Percentiles rank a stretch among this genome's conserved stretches.
These are phyloP conservation scores for Oryzias dopingdopingensis DNA, from an alignment of 2,797 vertebrate genomes.

Conservation along the genomic window DNA sequence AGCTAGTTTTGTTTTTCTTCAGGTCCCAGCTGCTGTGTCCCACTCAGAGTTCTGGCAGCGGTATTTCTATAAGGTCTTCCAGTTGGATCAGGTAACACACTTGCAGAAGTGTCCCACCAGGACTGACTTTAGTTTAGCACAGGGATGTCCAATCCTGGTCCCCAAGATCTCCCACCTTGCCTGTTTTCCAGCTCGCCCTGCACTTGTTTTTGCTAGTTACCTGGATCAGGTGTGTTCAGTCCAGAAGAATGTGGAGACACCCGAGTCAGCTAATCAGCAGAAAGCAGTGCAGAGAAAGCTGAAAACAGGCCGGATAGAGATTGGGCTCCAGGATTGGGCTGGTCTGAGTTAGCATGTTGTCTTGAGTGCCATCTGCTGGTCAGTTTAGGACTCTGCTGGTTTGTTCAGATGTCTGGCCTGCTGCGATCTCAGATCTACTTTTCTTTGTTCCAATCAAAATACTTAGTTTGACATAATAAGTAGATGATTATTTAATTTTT, in stretches of 20 bases:
- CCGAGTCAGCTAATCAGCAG: too few relatives aligned
- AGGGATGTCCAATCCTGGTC: too few relatives aligned
- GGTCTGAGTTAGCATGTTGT: neutral
- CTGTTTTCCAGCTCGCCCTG: too few relatives aligned
- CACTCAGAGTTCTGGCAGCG: conserved; percentile 97
- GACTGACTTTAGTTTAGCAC: too few relatives aligned
- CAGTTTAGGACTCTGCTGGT: neutral
- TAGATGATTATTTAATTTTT: too few relatives aligned
- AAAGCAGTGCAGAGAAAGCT: too few relatives aligned
- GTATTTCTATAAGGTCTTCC: conserved; percentile 96
- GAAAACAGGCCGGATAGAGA: too few relatives aligned
- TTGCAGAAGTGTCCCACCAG: neutral
- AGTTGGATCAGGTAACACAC: conserved; percentile 87
- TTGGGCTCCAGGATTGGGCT: too few relatives aligned
- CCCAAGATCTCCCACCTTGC: too few relatives aligned
- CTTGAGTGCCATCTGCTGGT: conserved; percentile 53
- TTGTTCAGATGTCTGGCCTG: neutral
- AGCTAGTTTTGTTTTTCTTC: neutral
- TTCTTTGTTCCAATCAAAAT: neutral
- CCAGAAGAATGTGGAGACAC: too few relatives aligned
- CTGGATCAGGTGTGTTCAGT: too few relatives aligned
- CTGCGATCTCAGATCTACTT: neutral
- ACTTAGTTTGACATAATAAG: neutral
- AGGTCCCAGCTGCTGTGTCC: conserved; percentile 93
- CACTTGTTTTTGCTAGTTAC: too few relatives aligned